These are phyloP conservation scores for Chelon auratus DNA, from an alignment of 2,797 vertebrate species.

Conservation along the genomic window DNA sequence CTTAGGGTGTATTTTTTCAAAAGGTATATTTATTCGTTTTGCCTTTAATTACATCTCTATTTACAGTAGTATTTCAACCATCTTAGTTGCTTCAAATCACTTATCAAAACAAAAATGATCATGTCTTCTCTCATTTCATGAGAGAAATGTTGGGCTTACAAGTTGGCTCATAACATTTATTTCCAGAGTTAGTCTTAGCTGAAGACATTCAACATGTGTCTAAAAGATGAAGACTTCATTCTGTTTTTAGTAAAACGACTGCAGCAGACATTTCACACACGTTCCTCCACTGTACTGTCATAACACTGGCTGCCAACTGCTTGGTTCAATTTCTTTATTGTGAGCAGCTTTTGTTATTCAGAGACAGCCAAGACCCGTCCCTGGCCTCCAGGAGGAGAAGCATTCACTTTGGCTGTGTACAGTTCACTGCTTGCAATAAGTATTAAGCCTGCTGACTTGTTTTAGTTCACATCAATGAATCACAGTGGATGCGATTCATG, in stretches of 20 bases:
- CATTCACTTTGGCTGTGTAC: not conserved
- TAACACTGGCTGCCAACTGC: conserved; percentile 4
- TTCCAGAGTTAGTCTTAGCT: not conserved
- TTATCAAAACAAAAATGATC: conserved; percentile 49
- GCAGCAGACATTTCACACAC: conserved; percentile 11
- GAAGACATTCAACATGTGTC: conserved; percentile 18
- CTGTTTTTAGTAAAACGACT: conserved; percentile 1
- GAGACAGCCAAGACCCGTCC: conserved; percentile 6
- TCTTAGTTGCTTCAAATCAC: conserved; percentile 38
- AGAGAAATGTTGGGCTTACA: not conserved
- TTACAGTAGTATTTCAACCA: conserved; percentile 76
- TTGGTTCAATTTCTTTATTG: conserved; percentile 17
- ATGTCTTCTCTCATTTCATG: conserved; percentile 29
- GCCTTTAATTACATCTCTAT: conserved; percentile 80
- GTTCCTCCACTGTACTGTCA: conserved; percentile 4
- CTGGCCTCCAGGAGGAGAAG: not conserved
- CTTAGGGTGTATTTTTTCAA: conserved; percentile 50
- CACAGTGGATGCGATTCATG: conserved; percentile 10
- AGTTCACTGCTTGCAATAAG: not conserved
- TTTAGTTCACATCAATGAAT: conserved; percentile 20
- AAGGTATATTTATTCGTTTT: conserved; percentile 71
- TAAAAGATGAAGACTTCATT: conserved; percentile 16
- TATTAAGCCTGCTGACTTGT: not conserved
- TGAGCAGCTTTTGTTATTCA: conserved; percentile 12
- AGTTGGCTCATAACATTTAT: conserved; percentile 5